phyloP scores from a whole-genome alignment of 1,140 invertebrate genomes.

The Leptopilina clavipes region DNA sequence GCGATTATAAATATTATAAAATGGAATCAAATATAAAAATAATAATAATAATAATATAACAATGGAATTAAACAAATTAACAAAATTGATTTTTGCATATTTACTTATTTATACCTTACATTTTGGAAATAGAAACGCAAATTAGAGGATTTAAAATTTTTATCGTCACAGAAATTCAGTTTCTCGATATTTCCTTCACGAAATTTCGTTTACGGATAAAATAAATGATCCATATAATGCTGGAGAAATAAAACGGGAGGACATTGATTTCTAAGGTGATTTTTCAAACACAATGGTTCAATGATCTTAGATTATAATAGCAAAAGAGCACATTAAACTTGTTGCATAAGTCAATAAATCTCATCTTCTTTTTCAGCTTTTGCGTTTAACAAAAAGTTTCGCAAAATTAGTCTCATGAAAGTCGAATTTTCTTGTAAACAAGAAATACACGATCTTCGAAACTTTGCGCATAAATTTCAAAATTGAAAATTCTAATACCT shows the following conservation, averaged over 20 bases:
- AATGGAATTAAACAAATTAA: no score
- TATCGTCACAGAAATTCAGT: no score
- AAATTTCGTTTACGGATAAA: no score
- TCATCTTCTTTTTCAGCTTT: not conserved
- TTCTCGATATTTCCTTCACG: no score
- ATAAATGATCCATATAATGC: no score
- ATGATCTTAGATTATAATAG: not conserved
- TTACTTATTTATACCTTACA: no score
- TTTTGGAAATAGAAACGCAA: no score
- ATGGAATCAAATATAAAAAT: no score
- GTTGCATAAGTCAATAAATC: slow-evolving; percentile 17
- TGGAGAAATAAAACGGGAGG: not conserved
- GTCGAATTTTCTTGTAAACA: not conserved
- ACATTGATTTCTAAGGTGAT: not conserved
- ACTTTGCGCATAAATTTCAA: not conserved
- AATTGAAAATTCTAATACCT: not conserved
- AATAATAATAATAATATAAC: no score
- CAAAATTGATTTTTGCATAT: no score
- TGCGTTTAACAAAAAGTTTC: not conserved
- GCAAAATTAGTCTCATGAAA: not conserved
- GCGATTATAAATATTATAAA: not conserved
- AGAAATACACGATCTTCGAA: not conserved
- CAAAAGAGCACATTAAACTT: not conserved
- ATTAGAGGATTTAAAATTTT: no score
- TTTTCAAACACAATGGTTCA: not conserved